phyloP scores from a whole-genome alignment of 2,797 vertebrate genomes.

The Eupleurogrammus muticus region DNA sequence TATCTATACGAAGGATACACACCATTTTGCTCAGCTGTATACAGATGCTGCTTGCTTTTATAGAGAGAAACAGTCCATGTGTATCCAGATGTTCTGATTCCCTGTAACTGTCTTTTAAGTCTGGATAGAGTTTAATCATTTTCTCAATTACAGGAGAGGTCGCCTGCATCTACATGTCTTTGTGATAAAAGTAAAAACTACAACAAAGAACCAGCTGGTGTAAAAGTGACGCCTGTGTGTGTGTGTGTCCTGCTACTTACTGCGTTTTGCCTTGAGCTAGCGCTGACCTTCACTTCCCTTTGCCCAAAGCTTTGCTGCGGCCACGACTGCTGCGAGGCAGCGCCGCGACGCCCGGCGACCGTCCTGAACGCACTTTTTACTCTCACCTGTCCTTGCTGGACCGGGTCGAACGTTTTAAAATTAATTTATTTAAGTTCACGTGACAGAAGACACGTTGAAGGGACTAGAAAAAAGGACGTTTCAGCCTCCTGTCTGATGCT shows the following conservation, averaged over 20 bases:
- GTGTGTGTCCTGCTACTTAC: conserved; percentile 51
- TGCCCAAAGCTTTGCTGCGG: conserved; percentile 71
- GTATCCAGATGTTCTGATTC: not conserved
- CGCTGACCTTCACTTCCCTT: conserved; percentile 79
- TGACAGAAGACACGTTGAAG: not conserved
- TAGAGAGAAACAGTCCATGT: no score
- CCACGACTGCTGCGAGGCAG: conserved; percentile 57
- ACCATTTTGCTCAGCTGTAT: no score
- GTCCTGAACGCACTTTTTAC: conserved; percentile 90
- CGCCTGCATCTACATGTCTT: not conserved
- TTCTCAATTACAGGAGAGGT: not conserved
- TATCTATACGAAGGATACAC: no score
- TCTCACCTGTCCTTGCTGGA: conserved; percentile 41
- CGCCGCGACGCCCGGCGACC: conserved; percentile 87
- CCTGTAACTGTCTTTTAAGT: not conserved
- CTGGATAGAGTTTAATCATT: not conserved
- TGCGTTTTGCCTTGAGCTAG: conserved; percentile 77
- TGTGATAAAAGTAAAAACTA: conserved; percentile 31
- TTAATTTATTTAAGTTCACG: conserved; percentile 23
- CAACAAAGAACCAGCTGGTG: conserved; percentile 25
- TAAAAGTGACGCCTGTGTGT: conserved; percentile 14
- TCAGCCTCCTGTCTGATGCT: not conserved
- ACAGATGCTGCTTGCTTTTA: no score
- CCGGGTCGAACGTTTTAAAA: not conserved
- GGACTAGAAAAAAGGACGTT: not conserved